phyloP scores from a whole-genome alignment of 2,797 vertebrate species.

The Hemibagrus guttatus region DNA sequence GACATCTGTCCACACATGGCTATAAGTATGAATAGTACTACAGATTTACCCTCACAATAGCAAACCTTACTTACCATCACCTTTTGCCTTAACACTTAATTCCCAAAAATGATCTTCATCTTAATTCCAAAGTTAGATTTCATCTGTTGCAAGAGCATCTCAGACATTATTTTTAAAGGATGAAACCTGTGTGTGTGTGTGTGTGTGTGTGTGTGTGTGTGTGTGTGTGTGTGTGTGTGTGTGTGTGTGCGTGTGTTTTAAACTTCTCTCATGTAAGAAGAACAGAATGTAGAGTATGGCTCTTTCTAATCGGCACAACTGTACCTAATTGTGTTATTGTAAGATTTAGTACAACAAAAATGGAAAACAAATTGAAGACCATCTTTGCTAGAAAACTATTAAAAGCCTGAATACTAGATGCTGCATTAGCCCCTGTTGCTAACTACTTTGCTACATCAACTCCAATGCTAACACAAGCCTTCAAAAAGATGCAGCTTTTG shows the following conservation, averaged over 20 bases:
- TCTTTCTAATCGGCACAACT: background rate
- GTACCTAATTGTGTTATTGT: background rate
- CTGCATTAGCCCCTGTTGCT: background rate
- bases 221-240: background rate
- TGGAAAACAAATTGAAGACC: background rate
- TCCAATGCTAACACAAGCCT: background rate
- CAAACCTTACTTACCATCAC: conserved; percentile 59
- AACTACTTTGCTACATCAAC: background rate
- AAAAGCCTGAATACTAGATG: background rate
- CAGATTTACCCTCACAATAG: conserved; percentile 70
- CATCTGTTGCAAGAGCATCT: conserved; percentile 30
- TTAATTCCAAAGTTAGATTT: conserved; percentile 28
- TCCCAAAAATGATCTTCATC: background rate
- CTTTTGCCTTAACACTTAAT: conserved; percentile 44
- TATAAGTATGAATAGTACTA: conserved; percentile 76
- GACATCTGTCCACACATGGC: conserved; percentile 93
- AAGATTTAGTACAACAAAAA: background rate
- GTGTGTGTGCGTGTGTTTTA: background rate
- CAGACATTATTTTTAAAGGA: background rate
- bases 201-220: background rate
- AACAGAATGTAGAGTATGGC: background rate
- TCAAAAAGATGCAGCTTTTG: background rate
- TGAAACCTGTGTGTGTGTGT: background rate
- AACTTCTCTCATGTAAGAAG: background rate
- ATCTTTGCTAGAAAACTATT: background rate